Base-by-base conservation (phyloP, 2,113 vertebrate species). In the Petroica traversi region DNA sequence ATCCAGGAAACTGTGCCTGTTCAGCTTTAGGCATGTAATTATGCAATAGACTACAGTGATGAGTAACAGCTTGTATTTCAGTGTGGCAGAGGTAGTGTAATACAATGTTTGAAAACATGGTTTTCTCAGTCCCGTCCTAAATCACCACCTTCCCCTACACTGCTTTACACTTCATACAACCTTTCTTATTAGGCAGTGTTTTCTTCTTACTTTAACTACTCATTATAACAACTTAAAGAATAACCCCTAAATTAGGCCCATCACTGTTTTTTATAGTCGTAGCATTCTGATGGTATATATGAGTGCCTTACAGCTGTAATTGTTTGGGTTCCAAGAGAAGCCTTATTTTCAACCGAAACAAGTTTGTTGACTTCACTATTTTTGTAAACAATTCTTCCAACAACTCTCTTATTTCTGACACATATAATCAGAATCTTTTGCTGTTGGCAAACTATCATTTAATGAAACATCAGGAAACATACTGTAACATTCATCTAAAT, bases 401-500 rank as follows among this genome's bases (percentile, higher is more conserved):
- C 85, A 89, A 41, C 85, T 95, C 95, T 54, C 25, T 51, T 90
- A 54, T 63, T 64, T 85, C 80, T 92, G 82, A 96, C 83, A 97
- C 49, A 67, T 79, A 96, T 81, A 64, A 72, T 51, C 57, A 91
- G 73, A 94, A 94, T 23, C 51, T 41, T 77, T 91, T 62, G 63
- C 63, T 93, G 85, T 83, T 92, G 89, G 93, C 81, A 89, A 97
- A 88, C 83, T 87, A 95, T 86, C 74, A 64, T 94, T 96, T 97
- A 97, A 97, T 95, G 96, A 97, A 98, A 96, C 58, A 89, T 95
- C 17, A 0, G 54, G 78, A 96, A 96, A 91, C 48, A 59, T 41
- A 75, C 68, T 77, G 19, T 57, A 95, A 48, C 85, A 91, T 97
- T 97, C 95, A 94, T 96, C 92, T 96, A 97, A 96, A 98, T 96